Base-by-base conservation (phyloP, 2,113 vertebrate species). In the Callithrix jacchus region DNA sequence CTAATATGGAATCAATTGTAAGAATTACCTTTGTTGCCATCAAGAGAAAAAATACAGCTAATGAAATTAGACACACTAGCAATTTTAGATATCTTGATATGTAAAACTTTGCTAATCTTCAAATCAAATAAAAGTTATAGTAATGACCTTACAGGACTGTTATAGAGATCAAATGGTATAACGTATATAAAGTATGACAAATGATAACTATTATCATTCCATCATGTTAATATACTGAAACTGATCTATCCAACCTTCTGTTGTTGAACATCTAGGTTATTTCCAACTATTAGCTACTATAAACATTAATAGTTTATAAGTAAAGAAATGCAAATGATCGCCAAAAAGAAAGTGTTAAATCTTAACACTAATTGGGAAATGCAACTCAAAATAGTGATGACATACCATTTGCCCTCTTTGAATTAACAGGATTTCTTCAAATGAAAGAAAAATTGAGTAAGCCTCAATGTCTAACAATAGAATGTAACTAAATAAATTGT, bases 41-140 rank as follows among this genome's bases (percentile, higher is more conserved):
- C 16, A 56, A 93, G n/a, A 64, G 87, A 74, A 90, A 85, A 73
- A 40, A 35, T 25, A 70, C 56, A 95, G 37, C 49, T 58, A 93
- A 77, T 93, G 95, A 93, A 95, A 87, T 91, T 93, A 52, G 83
- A 87, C 23, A 54, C 9, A 35, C 13, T 54, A 61, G 82, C n/a
- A 87, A 77, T 95, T 95, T 91, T 87, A 93, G 12, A 30, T 87
- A 91, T 87, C n/a, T 71, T 52, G 23, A 91, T 79, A 82, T 47
- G 27, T 84, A 64, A 90, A 96, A 86, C 76, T 76, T 35, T 74
- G 66, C 52, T 54, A 86, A 74, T 40, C 56, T 97, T 64, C 76
- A 10, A 64, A 58, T 87, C 82, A 77, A 61, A 64, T 87, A 6
- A 45, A 88, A 94, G 83, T 81, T 74, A 40, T 56, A 76, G 70